Evolutionary conservation across 2,797 vertebrate species (phyloP).

Genomic region (Xerus rutilus): DNA sequence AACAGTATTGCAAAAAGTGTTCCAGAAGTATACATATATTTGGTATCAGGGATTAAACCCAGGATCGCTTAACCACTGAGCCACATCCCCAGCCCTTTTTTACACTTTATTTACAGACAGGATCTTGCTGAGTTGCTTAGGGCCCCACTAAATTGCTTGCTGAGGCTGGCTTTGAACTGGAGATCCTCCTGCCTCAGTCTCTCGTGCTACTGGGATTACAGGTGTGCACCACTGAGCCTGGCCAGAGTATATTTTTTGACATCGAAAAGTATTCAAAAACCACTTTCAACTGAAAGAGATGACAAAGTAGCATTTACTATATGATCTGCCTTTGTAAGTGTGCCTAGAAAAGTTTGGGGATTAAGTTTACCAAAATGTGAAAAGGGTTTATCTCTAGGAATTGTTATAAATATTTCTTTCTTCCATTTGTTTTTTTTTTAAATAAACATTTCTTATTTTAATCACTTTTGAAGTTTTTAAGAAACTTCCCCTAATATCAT

Average conservation of each 20-base stretch:
- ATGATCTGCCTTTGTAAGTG: background rate
- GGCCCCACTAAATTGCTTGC: too few relatives aligned
- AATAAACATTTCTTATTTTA: constrained; percentile 27
- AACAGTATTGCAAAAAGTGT: background rate
- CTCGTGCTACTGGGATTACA: too few relatives aligned
- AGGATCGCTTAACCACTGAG: too few relatives aligned
- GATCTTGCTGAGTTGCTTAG: too few relatives aligned
- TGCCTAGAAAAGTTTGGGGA: background rate
- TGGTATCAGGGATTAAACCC: too few relatives aligned
- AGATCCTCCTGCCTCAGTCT: too few relatives aligned
- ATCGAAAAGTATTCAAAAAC: constrained; percentile 23
- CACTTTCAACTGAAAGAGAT: background rate
- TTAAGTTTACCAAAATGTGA: constrained; percentile 32
- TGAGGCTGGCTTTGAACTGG: too few relatives aligned
- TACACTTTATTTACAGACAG: too few relatives aligned
- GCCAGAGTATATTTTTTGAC: background rate
- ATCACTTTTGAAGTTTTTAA: constrained; percentile 49
- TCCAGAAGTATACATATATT: background rate
- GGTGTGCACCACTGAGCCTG: too few relatives aligned
- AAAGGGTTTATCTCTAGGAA: background rate
- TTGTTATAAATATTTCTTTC: background rate
- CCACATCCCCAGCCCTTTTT: too few relatives aligned
- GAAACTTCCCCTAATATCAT: background rate
- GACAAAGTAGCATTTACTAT: background rate
- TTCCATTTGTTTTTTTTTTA: background rate